Base-by-base conservation (phyloP, 1,140 invertebrate genomes). In the Sycobia sp. region DNA sequence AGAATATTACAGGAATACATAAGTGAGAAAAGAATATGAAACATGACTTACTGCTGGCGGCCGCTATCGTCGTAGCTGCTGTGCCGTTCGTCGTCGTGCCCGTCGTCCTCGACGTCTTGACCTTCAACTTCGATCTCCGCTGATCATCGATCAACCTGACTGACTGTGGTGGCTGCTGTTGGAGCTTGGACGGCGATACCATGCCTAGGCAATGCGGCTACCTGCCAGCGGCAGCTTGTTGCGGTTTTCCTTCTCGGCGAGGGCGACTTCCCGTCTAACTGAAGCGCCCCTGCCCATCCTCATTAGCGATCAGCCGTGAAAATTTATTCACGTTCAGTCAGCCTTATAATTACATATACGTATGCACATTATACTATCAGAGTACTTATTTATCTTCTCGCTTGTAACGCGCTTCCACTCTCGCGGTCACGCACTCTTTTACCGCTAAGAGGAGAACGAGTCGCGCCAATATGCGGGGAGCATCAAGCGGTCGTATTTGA, bases 121-220 rank as follows among this genome's bases (percentile, higher is more conserved):
- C 23, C 16, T 22, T 0, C 18, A 36, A 38, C 9, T 39, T 16
- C 39, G 38, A 10, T 20, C 39, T 13, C 10, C 11, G n/a, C n/a
- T n/a, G n/a, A n/a, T n/a, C n/a, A n/a, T n/a, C n/a, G n/a, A n/a
- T n/a, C n/a, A n/a, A n/a, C 29, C 11, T 32, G 29, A 32, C 11
- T 66, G 67, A 59, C 67, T 78, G 71, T 74, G 71, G 63, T 80
- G 73, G 65, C 71, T 78, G 71, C 66, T 74, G 71, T 63, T 81
- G 73, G 65, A 70, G 67, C 66, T 78, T 78, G 65, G 78, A 77
- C 65, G 79, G 78, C 65, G 79, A 82, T 81, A 81, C 72, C 80
- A 82, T 82, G 75, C 78, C 80, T 82, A 79, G 44, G 72, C 73
- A 43, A 71, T 77, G 41, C 39, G 39, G 29, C 50, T 44, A 38